A percentile compares a stretch with the other conserved stretches of the same genome.
These are phyloP conservation scores for Pitangus sulphuratus DNA, from an alignment of 2,797 vertebrate species.

Conservation along the genomic window DNA sequence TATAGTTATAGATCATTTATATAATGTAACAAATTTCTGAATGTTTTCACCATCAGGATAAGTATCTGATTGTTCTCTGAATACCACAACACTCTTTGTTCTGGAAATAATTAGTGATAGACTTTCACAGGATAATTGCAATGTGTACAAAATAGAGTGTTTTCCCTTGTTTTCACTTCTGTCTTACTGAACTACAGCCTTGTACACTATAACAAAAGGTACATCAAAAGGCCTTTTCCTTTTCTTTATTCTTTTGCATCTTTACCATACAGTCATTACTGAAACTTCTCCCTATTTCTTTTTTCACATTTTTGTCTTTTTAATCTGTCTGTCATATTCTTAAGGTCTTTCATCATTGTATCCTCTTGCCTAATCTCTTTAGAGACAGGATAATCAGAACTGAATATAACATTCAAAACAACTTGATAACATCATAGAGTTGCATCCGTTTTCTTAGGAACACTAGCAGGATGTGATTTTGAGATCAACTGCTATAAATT, in stretches of 20 bases:
- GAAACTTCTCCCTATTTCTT: not conserved
- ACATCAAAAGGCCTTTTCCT: not conserved
- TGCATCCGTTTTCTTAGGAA: not conserved
- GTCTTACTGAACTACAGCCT: not conserved
- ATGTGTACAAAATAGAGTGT: not conserved
- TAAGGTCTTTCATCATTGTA: not conserved
- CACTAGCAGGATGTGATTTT: not conserved
- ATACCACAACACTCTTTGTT: not conserved
- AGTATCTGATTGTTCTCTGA: not conserved
- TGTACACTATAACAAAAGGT: not conserved
- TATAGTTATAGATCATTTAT: not conserved
- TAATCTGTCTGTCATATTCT: not conserved
- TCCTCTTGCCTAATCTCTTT: not conserved
- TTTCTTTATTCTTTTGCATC: not conserved
- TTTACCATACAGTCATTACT: not conserved
- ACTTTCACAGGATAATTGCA: not conserved
- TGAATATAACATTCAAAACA: not conserved
- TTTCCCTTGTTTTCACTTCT: not conserved
- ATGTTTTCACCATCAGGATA: not conserved
- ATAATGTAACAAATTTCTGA: not conserved
- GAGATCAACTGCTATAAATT: not conserved
- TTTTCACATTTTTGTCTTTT: not conserved
- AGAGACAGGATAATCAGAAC: not conserved
- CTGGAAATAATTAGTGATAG: not conserved
- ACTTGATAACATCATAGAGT: not conserved